Percentiles rank a stretch among this genome's conserved stretches.
phyloP scores from a whole-genome alignment of 2,113 vertebrate species.

The Calidris pygmaea region DNA sequence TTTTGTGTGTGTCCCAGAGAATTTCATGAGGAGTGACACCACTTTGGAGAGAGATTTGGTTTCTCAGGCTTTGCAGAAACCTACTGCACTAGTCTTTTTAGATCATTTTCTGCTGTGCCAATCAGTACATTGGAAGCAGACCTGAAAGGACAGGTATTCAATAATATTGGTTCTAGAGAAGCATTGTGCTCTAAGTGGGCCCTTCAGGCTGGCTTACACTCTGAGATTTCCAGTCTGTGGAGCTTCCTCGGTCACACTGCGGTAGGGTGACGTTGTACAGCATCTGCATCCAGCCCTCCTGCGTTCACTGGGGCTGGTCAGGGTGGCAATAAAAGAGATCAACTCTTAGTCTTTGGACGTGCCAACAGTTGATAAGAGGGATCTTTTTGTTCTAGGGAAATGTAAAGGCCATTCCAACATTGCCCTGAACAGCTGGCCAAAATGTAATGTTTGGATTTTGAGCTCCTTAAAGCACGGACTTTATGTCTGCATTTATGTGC shows the following conservation, averaged over 20 bases:
- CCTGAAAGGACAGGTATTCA: neutral
- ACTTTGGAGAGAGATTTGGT: neutral
- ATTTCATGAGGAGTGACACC: neutral
- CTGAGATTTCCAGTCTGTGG: neutral
- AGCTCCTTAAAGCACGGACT: neutral
- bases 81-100: neutral
- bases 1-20: neutral
- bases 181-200: neutral
- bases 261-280: neutral
- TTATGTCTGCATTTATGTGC: neutral
- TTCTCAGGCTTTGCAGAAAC: neutral
- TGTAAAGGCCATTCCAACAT: neutral
- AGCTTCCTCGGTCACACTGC: neutral
- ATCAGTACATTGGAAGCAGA: neutral
- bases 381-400: neutral
- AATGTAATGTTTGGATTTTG: neutral
- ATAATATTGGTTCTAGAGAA: accelerated
- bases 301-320: neutral
- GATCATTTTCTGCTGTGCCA: neutral
- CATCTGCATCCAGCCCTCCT: neutral
- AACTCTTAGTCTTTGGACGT: neutral
- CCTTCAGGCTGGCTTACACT: neutral
- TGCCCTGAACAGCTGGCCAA: neutral
- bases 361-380: neutral
- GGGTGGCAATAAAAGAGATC: neutral